Evolutionary conservation across 2,113 vertebrate genomes (phyloP).

Genomic region (Corynorhinus townsendii): DNA sequence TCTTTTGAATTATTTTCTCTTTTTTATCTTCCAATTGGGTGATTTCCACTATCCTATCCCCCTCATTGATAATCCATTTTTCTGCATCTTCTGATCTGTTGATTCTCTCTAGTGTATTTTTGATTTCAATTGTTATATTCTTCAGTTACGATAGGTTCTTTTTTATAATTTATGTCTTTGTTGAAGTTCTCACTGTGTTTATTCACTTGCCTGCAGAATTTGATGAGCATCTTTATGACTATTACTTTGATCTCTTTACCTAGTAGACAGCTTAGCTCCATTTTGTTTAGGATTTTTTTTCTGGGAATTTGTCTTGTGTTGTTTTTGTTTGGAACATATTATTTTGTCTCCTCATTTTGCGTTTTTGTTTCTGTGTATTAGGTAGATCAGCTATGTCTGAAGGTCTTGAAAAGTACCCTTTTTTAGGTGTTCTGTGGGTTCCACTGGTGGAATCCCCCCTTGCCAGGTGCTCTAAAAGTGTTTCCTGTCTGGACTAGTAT

Average conservation of each 20-base stretch:
- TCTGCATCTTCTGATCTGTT: background rate
- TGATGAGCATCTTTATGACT: background rate
- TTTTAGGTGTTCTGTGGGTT: background rate
- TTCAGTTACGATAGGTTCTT: background rate
- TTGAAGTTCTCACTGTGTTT: background rate
- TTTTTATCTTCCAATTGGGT: background rate
- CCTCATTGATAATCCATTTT: background rate
- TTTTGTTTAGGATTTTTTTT: background rate
- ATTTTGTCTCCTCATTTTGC: background rate
- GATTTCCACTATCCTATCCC: background rate
- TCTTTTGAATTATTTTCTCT: background rate
- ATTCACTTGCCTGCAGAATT: background rate
- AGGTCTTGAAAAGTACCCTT: background rate
- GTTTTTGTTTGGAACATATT: background rate
- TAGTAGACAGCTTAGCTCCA: background rate
- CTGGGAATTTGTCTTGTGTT: background rate
- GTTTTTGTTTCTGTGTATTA: background rate
- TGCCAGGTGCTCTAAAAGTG: background rate
- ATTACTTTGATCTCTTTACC: background rate
- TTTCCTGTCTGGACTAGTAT: background rate
- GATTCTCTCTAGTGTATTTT: background rate
- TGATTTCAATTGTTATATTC: background rate
- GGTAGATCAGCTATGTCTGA: background rate
- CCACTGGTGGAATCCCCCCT: background rate
- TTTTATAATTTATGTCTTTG: background rate